Conservation (phyloP, 2,888 invertebrate genomes). For the Mimas tiliae region DNA sequence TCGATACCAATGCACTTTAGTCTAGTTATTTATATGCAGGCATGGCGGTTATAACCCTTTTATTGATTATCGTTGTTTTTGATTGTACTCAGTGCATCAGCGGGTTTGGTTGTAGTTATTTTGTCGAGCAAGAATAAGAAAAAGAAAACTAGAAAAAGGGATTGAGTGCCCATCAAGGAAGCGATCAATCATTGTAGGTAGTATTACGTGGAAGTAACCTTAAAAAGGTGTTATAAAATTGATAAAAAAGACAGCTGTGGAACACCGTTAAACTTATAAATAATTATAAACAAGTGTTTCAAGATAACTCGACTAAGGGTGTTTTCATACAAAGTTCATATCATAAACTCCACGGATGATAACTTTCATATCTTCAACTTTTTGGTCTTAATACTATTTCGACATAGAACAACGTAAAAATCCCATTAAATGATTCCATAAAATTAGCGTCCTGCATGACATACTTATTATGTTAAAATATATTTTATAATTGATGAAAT, state of each 20-base stretch:
- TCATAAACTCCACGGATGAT: background rate
- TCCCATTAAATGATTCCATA: background rate
- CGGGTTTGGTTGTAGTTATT: no score
- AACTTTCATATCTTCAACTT: background rate
- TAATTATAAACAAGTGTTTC: slow-evolving; percentile 27
- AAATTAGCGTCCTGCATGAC: background rate
- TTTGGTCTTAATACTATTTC: background rate
- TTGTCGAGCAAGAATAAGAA: background rate
- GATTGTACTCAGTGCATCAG: no score
- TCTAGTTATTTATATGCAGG: no score
- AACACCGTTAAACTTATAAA: slow-evolving; percentile 25
- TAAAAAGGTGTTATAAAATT: slow-evolving; percentile 14
- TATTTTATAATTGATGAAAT: no score
- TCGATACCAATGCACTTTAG: no score
- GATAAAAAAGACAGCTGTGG: slow-evolving; percentile 24
- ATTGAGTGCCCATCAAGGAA: background rate
- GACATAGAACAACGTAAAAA: background rate
- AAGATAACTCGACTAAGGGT: slow-evolving; percentile 1
- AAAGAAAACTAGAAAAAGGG: background rate
- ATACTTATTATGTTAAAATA: background rate
- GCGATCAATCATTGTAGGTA: background rate
- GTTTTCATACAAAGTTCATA: slow-evolving; percentile 1
- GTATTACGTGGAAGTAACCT: background rate
- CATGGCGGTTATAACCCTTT: no score
- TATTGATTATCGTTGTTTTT: no score